Evolutionary conservation across 2,888 invertebrate genomes (phyloP), one percentile per base, ranked within the genome.

Genomic region (Macrophya alboannulata): DNA sequence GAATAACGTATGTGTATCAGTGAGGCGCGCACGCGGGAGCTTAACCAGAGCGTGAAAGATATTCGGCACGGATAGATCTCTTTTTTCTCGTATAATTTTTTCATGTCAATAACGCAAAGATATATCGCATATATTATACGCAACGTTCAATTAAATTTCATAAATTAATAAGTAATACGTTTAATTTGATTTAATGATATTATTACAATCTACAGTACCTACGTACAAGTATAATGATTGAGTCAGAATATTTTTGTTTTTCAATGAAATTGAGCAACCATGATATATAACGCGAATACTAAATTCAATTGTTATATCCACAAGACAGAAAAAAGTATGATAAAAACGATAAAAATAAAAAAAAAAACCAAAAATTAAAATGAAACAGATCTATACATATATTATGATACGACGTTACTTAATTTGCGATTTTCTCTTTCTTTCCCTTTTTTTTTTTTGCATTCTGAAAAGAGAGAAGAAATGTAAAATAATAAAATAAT

Each of bases 21-120:
- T 43, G n/a, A 74, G n/a, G n/a, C 21, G 31, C 4, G 55, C n/a
- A n/a, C 31, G 31, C 31, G 31, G 31, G 55, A 55, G 43, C n/a
- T 21, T 48, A 76, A 76, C 31, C 48, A 48, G 76, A 76, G 48
- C 76, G 76, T 76, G 48, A 76, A 76, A 48, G 31, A 76, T 25
- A 51, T 76, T 76, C 48, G 48, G 21, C 31, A 48, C 48, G 21
- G 17, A 76, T 25, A 45, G 21, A 10, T 45, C 2, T 62, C 10
- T 62, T 3, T 25, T 25, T 12, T 21, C 45, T 45, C 45, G 21
- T 48, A 10, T n/a, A 62, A 62, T 62, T 71, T 40, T 68, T 31
- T 21, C 31, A 68, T 31, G 68, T 68, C 37, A 37, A n/a, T n/a
- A 55, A 55, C n/a, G 55, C 6, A 17, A 55, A 55, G n/a, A 55